Evolutionary conservation across 2,888 invertebrate genomes (phyloP).

Genomic region (Girardia tigrina): DNA sequence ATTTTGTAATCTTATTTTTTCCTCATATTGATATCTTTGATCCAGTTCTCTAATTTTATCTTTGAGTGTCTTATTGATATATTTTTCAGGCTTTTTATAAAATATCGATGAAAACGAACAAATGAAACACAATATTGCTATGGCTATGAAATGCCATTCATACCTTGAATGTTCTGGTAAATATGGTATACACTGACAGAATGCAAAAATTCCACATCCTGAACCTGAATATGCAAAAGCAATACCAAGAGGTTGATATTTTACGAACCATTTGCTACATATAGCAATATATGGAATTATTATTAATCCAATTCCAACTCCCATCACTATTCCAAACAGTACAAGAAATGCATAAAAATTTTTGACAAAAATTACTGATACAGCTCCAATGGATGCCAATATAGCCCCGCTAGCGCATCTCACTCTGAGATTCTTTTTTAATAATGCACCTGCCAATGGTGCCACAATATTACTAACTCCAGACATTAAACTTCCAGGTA

Average conservation of each 20-base stretch:
- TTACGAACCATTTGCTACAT: neutral
- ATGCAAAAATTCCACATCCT: neutral
- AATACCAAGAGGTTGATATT: neutral
- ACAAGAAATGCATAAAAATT: neutral
- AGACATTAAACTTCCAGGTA: neutral
- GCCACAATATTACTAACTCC: neutral
- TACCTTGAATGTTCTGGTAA: neutral
- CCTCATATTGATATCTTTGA: neutral
- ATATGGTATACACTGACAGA: neutral
- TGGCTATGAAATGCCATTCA: neutral
- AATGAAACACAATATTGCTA: neutral
- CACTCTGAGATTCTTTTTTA: neutral
- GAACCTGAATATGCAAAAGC: neutral
- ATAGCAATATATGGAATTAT: neutral
- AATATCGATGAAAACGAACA: neutral
- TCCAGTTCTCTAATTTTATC: neutral
- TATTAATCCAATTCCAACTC: neutral
- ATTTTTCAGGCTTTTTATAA: neutral
- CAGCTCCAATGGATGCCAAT: neutral
- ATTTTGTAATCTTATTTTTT: neutral
- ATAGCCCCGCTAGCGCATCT: neutral
- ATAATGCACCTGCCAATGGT: neutral
- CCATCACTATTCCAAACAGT: neutral
- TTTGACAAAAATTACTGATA: neutral
- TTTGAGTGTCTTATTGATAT: neutral